These are phyloP conservation scores for Cisticola juncidis DNA, from an alignment of 2,113 vertebrate genomes.

Conservation along the genomic window DNA sequence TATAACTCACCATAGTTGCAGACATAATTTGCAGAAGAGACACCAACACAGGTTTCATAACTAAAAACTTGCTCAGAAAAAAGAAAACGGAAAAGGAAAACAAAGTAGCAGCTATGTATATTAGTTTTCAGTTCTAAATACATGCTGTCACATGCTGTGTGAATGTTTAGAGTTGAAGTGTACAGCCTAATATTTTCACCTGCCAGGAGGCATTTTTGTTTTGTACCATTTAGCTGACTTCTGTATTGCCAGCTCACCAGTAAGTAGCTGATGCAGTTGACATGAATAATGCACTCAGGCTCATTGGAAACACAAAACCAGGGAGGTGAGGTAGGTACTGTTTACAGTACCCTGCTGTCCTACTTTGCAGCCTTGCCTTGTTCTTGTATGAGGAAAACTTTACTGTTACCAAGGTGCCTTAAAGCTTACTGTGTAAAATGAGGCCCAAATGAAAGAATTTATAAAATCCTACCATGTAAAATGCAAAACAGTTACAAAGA, in stretches of 20 bases:
- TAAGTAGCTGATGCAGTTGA: not conserved
- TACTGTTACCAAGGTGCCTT: not conserved
- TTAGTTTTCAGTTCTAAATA: not conserved
- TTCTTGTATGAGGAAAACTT: not conserved
- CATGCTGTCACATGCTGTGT: rapidly evolving
- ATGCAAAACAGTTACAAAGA: not conserved
- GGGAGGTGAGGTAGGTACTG: not conserved
- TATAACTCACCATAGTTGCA: not conserved
- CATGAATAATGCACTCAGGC: not conserved
- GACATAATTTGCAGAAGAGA: not conserved
- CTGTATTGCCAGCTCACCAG: not conserved
- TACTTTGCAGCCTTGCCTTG: not conserved
- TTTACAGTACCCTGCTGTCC: not conserved
- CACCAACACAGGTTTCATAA: not conserved
- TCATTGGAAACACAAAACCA: not conserved
- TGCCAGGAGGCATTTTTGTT: not conserved
- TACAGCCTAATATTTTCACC: not conserved
- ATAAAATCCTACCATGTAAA: not conserved
- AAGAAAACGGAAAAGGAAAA: not conserved
- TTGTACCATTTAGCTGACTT: not conserved
- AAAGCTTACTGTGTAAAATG: not conserved
- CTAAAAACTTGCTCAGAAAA: not conserved
- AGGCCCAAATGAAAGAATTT: not conserved
- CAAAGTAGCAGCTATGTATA: not conserved
- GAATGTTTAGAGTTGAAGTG: not conserved